Evolutionary conservation across 2,113 vertebrate species (phyloP), one percentile per base, ranked within the genome.

Genomic region (Otocyon megalotis): DNA sequence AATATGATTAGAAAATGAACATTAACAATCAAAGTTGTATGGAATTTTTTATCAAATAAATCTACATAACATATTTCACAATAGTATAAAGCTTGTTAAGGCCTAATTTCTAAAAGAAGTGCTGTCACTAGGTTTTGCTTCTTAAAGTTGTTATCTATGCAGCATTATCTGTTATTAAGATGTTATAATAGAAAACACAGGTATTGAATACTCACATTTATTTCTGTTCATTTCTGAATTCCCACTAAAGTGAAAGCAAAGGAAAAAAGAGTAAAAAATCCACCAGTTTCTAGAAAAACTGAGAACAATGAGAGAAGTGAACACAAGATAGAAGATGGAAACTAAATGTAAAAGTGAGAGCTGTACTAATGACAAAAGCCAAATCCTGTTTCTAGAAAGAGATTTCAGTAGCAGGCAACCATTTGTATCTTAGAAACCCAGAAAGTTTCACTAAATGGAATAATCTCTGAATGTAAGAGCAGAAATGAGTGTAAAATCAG

Each of bases 111-210:
- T 81, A 69, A 93, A 80, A 80, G 9, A 19, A 80, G 8, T 24
- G 1, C 16, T 43, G 0, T 67, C 20, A 62, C 35, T 65, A 80
- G 7, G 9, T 89, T 92, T 89, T 35, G 20, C 2, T 83, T 20
- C 56, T 77, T 63, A 69, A 76, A n/a, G 37, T 8, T 92, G 4
- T 54, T 93, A 20, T 32, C 15, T 67, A 7, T 65, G 20, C 4
- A 77, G 16, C 19, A 69, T 82, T 86, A 82, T 85, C 69, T 97
- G 22, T 76, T 37, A 67, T 90, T 77, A 58, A 87, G 17, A 90
- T 71, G 14, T 67, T 22, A 56, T 80, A 72, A 62, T 35, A 62
- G 50, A 56, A 93, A 86, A 67, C 22, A 24, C 20, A 48, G 43
- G 48, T 65, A 54, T 8, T 79, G 3, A 37, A 65, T 72, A 65